Evolutionary conservation across 2,113 vertebrate genomes (phyloP), one percentile per base, ranked within the genome.

Genomic region (Lasiurus borealis): DNA sequence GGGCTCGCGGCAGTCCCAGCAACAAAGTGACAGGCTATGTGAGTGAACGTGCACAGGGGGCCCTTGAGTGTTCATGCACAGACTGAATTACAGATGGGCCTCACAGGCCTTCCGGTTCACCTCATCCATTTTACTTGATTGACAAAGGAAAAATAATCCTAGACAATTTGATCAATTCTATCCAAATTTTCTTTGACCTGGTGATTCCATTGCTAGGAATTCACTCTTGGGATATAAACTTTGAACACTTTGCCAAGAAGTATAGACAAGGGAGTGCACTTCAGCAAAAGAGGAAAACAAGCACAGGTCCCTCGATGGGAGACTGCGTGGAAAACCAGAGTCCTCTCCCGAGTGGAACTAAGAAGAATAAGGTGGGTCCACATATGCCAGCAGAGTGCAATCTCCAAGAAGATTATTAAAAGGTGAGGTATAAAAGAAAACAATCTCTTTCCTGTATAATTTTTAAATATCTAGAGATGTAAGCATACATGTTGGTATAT

Each of bases 191-290:
- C 34, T 90, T 75, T 85, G 21, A 73, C 31, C 59, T n/a, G 85
- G 73, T 1, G 29, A 88, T 75, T n/a, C 19, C 71, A 66, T 2
- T n/a, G 84, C 50, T 36, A 34, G 77, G 50, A 36, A 71, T 86
- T 57, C 69, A 86, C 5, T 36, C 59, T 78, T 82, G 25, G 19
- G 54, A 27, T 85, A 68, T 29, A 90, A 87, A 48, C 59, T 75
- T 69, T 34, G 46, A 83, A 95, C 90, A 44, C 25, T 46, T 29
- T 9, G n/a, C 78, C 66, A 54, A 80, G 66, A 95, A 94, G 75
- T 62, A 59, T 11, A 44, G 73, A 76, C 36, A 54, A 69, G 80
- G 31, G 82, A 40, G 57, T 50, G 92, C 80, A 52, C 2, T 3
- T 10, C 1, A 48, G 73, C 25, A 27, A 89, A 62, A 57, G 54